phyloP scores from a whole-genome alignment of 2,888 invertebrate species.

The Schizotus pectinicornis region DNA sequence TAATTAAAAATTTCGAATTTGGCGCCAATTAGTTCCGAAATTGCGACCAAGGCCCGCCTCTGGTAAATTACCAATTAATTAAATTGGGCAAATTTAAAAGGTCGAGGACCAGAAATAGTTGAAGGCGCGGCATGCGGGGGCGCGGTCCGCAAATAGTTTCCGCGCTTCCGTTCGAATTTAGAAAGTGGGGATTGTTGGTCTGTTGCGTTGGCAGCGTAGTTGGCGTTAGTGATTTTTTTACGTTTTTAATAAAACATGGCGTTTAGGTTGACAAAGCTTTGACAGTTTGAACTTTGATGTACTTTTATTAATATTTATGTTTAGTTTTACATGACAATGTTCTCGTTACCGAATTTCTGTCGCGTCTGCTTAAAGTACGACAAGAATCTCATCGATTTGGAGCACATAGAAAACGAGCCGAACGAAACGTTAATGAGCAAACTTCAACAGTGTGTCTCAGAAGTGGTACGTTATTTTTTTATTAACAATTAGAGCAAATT shows the following conservation, averaged over 20 bases:
- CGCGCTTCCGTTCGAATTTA: slow-evolving; percentile 42
- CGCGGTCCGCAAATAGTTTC: neutral
- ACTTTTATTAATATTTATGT: slow-evolving; percentile 27
- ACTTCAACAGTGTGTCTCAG: slow-evolving; percentile 53
- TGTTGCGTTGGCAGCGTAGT: slow-evolving; percentile 34
- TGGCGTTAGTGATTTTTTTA: slow-evolving; percentile 36
- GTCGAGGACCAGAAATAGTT: neutral
- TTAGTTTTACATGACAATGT: slow-evolving; percentile 49
- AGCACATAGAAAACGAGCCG: slow-evolving; percentile 52
- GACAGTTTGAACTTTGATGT: slow-evolving; percentile 43
- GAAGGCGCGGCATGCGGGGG: neutral
- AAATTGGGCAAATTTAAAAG: neutral
- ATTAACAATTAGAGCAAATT: slow-evolving; percentile 20
- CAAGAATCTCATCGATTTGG: slow-evolving; percentile 52
- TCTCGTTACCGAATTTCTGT: slow-evolving; percentile 54
- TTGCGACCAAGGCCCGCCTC: too few relatives aligned
- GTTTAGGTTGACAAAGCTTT: slow-evolving; percentile 50
- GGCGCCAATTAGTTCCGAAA: too few relatives aligned
- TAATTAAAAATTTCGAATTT: too few relatives aligned
- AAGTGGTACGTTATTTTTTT: slow-evolving; percentile 52
- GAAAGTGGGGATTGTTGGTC: slow-evolving; percentile 20
- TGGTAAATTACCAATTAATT: too few relatives aligned
- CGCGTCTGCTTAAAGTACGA: slow-evolving; percentile 55
- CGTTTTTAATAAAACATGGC: slow-evolving; percentile 49
- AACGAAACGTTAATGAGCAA: slow-evolving; percentile 52